Percentiles rank a stretch among this genome's conserved stretches.
Conservation (phyloP, 2,797 vertebrate genomes). For the Gymnoscopelus microlampas region DNA sequence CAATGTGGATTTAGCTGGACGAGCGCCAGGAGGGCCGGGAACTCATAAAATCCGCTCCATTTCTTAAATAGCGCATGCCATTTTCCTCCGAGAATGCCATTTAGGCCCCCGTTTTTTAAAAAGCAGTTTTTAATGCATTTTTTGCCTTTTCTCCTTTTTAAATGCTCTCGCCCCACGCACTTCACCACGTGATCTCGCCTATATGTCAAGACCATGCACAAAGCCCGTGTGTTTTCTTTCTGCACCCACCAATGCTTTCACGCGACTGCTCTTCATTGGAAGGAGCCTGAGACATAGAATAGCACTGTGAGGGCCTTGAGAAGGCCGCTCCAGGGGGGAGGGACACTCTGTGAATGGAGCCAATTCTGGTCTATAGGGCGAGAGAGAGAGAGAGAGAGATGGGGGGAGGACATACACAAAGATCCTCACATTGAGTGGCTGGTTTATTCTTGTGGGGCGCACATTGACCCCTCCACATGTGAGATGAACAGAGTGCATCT, state of each 20-base stretch:
- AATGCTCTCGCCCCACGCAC: conserved; percentile 46
- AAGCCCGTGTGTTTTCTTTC: conserved; percentile 58
- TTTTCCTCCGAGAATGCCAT: conserved; percentile 53
- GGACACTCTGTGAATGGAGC: conserved; percentile 67
- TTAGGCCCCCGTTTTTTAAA: conserved; percentile 1
- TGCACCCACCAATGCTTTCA: conserved; percentile 70
- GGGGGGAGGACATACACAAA: conserved; percentile 67
- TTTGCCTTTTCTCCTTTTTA: conserved; percentile 66
- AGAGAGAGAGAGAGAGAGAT: conserved; percentile 62
- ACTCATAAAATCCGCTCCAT: conserved; percentile 57
- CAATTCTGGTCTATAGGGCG: conserved; percentile 74
- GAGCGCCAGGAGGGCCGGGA: conserved; percentile 53
- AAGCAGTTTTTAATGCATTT: conserved; percentile 57
- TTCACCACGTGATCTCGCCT: conserved; percentile 64
- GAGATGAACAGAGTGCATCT: conserved; percentile 73
- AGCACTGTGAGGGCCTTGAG: conserved; percentile 64
- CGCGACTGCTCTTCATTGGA: conserved; percentile 59
- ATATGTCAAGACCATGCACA: conserved; percentile 71
- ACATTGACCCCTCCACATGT: conserved; percentile 73
- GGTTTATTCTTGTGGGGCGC: conserved; percentile 73
- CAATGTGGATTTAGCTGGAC: conserved; percentile 69
- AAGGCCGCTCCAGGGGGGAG: conserved; percentile 68
- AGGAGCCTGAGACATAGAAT: conserved; percentile 68
- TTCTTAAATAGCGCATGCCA: conserved; percentile 50
- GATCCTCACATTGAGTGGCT: conserved; percentile 74